Evolutionary conservation across 2,888 invertebrate species (phyloP), one percentile per base, ranked within the genome.

Genomic region (Drosophila multiciliata): DNA sequence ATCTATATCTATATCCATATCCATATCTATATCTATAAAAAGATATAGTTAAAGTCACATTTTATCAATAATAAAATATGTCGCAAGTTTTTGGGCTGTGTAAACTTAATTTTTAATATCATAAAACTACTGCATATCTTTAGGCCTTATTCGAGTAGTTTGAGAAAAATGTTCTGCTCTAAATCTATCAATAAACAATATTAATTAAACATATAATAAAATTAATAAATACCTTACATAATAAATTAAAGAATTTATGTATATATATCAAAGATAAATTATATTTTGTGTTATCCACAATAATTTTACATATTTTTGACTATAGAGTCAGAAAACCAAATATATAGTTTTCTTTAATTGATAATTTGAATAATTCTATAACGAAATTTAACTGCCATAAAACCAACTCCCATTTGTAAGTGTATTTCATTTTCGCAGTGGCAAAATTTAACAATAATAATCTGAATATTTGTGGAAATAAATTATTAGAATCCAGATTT

Each of bases 31-130:
- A 26, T 29, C 29, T 29, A 29, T 29, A 6, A 6, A 29, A 29
- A 29, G 5, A 26, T 5, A 26, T 4, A 5, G 29, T 29, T 4
- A 15, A 45, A 45, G 26, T 45, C 2, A 23, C 23, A 23, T 45
- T 15, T 45, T 1, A 26, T 15, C 35, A 73, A 42, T 71, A 67
- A 65, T 62, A 11, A 48, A 36, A 36, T 9, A n/a, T 49, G 32
- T 52, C 3, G 66, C 55, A 62, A 11, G 29, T 38, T 53, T 63
- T 60, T 35, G 33, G 48, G 71, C 71, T 40, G 36, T 17, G 8
- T 26, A 29, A 29, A 29, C 29, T 5, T 29, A 29, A 7, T 50
- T 23, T 6, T 29, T 8, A 26, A 63, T 20, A n/a, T 3, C 17
- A 11, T n/a, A 0, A 1, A 35, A 23, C 2, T 17, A 15, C 4